Percentiles rank a stretch among this genome's conserved stretches.
phyloP scores from a whole-genome alignment of 2,113 vertebrate genomes.

The Parus major region DNA sequence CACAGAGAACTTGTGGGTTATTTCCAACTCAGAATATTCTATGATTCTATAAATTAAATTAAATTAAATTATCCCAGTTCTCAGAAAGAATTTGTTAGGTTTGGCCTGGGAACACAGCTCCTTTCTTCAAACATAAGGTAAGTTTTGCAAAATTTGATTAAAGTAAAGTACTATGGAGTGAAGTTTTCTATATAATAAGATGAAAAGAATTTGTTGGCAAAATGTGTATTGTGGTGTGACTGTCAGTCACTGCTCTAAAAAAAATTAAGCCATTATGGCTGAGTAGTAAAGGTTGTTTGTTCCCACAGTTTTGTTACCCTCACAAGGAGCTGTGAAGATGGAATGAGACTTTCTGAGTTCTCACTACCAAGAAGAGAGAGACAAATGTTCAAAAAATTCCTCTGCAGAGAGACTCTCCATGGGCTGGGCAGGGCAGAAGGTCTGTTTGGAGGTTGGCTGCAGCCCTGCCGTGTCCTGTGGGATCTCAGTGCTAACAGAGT shows the following conservation, averaged over 20 bases:
- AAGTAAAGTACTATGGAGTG: not conserved
- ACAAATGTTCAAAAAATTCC: not conserved
- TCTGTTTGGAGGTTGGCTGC: not conserved
- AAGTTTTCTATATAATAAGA: not conserved
- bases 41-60: not conserved
- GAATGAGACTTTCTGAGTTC: not conserved
- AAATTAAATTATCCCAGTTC: not conserved
- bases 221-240: not conserved
- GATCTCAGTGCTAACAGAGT: not conserved
- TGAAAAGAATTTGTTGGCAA: not conserved
- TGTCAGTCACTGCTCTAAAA: not conserved
- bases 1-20: not conserved
- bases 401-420: not conserved
- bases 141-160: not conserved
- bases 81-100: not conserved
- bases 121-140: not conserved
- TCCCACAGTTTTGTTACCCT: not conserved
- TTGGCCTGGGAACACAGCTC: not conserved
- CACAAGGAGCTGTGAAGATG: not conserved
- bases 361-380: not conserved
- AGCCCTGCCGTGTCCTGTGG: not conserved
- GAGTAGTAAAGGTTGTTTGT: not conserved
- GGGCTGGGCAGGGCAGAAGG: not conserved
- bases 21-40: not conserved
- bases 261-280: not conserved